Base-by-base conservation (phyloP, 2,888 invertebrate species). In the Aspidiotus destructor region DNA sequence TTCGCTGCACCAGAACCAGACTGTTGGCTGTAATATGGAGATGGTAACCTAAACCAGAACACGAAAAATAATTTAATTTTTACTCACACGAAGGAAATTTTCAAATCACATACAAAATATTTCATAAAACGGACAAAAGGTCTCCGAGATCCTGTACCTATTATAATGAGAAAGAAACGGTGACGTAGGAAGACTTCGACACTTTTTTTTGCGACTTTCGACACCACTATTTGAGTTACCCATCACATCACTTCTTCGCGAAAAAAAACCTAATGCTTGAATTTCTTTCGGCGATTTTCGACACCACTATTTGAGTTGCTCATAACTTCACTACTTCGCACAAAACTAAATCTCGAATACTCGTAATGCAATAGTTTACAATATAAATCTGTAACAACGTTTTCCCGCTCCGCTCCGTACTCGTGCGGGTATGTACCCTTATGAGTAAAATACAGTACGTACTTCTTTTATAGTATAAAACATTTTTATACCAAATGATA, bases 11-110 rank as follows among this genome's bases (percentile, higher is more conserved):
- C 16, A 28, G 61, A 41, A 7, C 15, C 52, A 48, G 69, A 42
- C 44, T 69, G 69, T 41, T 62, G 69, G 44, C 54, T 62, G 28
- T 62, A 62, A 54, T 69, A 62, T 15, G 73, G 73, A 1, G 73
- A 72, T 11, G 73, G 73, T 60, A 73, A 68, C 60, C 73, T 73
- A 70, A 2, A 57, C 2, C 57, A 57, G 16, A 10, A 57, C 7
- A 17, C 11, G 2, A 57, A 10, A 28, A 28, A 5, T 28, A 5
- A 28, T 28, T 28, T 28, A 28, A 28, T 28, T 28, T 28, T 5
- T 16, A 57, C 15, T n/a, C 57, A 57, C 57, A 10, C 10, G 15
- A 3, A 57, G 57, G 7, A n/a, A 1, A 10, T 17, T 3, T 16
- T 17, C 2, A n/a, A 16, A 16, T 17, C 11, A 52, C 52, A n/a